Evolutionary conservation across 2,113 vertebrate genomes (phyloP).

Genomic region (Saimiri boliviensis): DNA sequence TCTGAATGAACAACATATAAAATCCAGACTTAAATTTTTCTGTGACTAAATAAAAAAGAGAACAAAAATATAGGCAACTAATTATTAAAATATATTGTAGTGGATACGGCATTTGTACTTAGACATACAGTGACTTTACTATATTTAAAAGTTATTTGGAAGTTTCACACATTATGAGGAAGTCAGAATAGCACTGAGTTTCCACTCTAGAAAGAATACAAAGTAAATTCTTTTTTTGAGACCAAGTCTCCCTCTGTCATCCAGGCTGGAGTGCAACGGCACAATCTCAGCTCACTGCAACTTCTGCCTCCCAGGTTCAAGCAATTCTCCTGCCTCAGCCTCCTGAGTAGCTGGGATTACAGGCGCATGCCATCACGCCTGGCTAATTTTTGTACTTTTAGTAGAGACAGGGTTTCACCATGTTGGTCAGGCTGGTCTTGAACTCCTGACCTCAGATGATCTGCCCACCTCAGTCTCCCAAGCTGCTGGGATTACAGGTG

Average conservation of each 20-base stretch:
- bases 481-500: no score
- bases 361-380: no score
- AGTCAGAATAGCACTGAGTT: background rate
- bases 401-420: no score
- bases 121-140: slow-evolving; percentile 25
- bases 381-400: no score
- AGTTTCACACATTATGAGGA: slow-evolving; percentile 15
- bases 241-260: background rate
- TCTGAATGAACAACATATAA: slow-evolving; percentile 30
- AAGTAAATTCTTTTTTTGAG: background rate
- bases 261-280: background rate
- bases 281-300: no score
- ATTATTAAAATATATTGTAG: slow-evolving; percentile 6
- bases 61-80: background rate
- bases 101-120: background rate
- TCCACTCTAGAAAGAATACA: background rate
- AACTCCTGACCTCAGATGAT: no score
- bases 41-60: no score
- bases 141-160: slow-evolving; percentile 9
- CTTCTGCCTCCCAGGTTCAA: no score
- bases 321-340: no score
- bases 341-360: no score
- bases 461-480: no score
- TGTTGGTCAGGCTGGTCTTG: no score
- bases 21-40: slow-evolving; percentile 24